Base-by-base conservation (phyloP, 2,113 vertebrate genomes). In the Megatriorchis doriae region DNA sequence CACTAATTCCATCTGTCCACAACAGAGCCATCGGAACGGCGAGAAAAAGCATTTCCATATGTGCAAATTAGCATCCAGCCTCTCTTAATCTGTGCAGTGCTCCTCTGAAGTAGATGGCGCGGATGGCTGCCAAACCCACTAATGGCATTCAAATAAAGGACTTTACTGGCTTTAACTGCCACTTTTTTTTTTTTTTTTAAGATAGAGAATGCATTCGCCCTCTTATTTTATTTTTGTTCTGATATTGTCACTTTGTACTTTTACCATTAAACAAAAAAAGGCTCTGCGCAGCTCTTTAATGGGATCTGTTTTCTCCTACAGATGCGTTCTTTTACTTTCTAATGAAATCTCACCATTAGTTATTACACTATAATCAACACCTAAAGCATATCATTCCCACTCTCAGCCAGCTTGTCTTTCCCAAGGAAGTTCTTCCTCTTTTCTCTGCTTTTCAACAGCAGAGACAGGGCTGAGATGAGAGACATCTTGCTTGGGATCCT, bases 1-100 rank as follows among this genome's bases (percentile, higher is more conserved):
- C 97, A 97, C 98, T 99, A 99, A 99, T 99, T 99, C 99, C 99
- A 99, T 99, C 99, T 99, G 99, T 99, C 99, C 99, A 99, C 99
- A 99, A 98, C 99, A 99, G 99, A 99, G 99, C 98, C 98, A 98
- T 98, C 92, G 94, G 98, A 97, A 98, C 98, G 94, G 98, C 98
- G 98, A 99, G 98, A 99, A 98, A 99, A 99, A 99, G 98, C 98
- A 98, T 99, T 99, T 99, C 99, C 99, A 99, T 99, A 99, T 99
- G 99, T 99, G 99, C 98, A 99, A 99, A 99, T 99, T 99, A 99
- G 98, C 98, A 99, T 98, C 97, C 98, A 98, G 98, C 98, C 98
- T 98, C 98, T 98, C 98, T 98, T 98, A 98, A 98, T 98, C 98
- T 98, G 98, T 92, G 96, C 98, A 94, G 85, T 98, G 98, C 98